These are phyloP conservation scores for Lanistes nyassanus DNA, from an alignment of 1,140 invertebrate species.

Conservation along the genomic window DNA sequence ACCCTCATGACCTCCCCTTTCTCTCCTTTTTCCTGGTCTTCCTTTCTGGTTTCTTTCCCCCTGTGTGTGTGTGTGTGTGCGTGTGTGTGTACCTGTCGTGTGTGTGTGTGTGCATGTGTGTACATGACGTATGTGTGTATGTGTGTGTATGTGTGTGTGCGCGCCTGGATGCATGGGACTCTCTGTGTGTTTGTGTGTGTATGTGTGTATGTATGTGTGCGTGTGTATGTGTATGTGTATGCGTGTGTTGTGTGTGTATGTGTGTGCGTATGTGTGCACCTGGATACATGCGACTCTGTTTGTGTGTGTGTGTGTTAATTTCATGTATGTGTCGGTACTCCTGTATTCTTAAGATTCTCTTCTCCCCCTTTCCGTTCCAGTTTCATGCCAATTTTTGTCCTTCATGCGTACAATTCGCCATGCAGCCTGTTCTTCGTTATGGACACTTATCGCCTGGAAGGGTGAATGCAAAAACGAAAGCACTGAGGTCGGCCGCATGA, in stretches of 20 bases:
- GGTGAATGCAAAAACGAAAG: not conserved
- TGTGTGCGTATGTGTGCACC: not conserved
- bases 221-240: constrained; percentile 9
- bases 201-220: constrained; percentile 1
- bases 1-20: not conserved
- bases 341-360: not conserved
- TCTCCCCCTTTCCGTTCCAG: not conserved
- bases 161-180: not conserved
- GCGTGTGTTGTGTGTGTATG: not conserved
- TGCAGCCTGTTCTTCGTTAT: not conserved
- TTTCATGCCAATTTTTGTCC: not conserved
- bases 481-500: too few species aligned
- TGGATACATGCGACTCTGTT: too few species aligned
- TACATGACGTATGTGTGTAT: not conserved
- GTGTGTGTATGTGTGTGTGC: constrained; percentile 5
- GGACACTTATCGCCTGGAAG: not conserved
- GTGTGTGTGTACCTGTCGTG: not conserved
- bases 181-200: not conserved
- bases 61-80: not conserved
- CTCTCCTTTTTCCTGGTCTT: not conserved
- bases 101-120: not conserved
- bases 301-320: too few species aligned
- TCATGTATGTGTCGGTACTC: too few species aligned
- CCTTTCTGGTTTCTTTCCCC: not conserved
- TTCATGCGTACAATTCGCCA: not conserved